Base-by-base conservation (phyloP, 2,888 invertebrate genomes). In the Eristalis intricaria region DNA sequence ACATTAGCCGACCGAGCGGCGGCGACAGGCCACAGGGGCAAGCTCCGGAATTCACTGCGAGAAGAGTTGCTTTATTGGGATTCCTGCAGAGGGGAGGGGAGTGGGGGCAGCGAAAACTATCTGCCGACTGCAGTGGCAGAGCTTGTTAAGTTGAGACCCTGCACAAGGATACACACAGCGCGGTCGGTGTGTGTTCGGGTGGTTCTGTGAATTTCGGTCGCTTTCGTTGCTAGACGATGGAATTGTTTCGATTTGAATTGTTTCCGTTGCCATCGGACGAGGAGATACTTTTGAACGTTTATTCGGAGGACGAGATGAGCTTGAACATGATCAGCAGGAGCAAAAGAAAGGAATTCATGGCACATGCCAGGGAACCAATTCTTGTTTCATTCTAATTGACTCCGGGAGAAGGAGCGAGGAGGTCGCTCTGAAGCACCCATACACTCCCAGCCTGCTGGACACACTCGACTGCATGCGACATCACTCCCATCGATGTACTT, bases 51-150 rank as follows among this genome's bases (percentile, higher is more conserved):
- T 64, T 73, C 63, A 64, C 43, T 22, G 63, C 63, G 29, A 29
- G 23, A 32, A n/a, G 32, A 65, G 70, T 80, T 77, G 78, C 60
- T 83, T 78, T 78, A 83, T 83, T 83, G 82, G 26, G 77, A 78
- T 83, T 77, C 66, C 19, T 50, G 15, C 38, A 13, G 40, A 40
- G 40, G 29, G 29, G 10, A 10, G 4, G 32, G 32, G 1, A 7
- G 5, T 4, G 32, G 32, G 32, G 29, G 29, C 4, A 2, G 1
- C 8, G 43, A 66, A 60, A 66, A 73, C 43, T 65, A 38, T 58
- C 58, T 43, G 32, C 32, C 32, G 22, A 50, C 61, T 63, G 26
- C 73, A 56, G 15, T n/a, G n/a, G 23, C 50, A 50, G 32, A 32
- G 50, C 19, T 19, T 11, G 38, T n/a, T n/a, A n/a, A n/a, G 38